A percentile compares a stretch with the other conserved stretches of the same genome.
These are phyloP conservation scores for Orbicella faveolata DNA, from an alignment of 64 coral and sea anemone species.

Conservation along the genomic window DNA sequence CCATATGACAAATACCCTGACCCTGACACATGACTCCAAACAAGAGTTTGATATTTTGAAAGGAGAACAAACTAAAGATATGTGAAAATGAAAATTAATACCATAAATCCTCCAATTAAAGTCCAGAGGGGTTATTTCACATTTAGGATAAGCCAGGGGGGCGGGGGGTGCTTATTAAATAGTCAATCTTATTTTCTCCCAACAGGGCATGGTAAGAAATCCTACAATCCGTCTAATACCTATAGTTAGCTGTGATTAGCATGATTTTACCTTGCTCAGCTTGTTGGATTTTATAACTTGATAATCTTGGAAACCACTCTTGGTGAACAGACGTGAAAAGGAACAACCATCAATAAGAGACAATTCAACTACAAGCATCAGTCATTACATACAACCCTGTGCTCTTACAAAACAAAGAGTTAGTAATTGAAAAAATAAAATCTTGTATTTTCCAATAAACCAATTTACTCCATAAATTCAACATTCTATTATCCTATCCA, in stretches of 20 bases:
- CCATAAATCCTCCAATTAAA: too few relatives aligned
- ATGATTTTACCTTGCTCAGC: slow-evolving; percentile 39
- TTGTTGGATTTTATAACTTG: slow-evolving; percentile 45
- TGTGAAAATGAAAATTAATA: too few relatives aligned
- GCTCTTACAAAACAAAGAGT: neutral
- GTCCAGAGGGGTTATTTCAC: too few relatives aligned
- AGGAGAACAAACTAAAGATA: too few relatives aligned
- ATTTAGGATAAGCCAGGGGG: too few relatives aligned
- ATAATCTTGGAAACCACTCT: slow-evolving; percentile 46
- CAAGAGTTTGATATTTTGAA: neutral
- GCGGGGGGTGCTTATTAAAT: too few relatives aligned
- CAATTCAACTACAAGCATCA: neutral
- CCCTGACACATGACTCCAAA: neutral
- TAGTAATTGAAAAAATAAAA: too few relatives aligned
- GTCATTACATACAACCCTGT: neutral
- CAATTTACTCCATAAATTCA: too few relatives aligned
- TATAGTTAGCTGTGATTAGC: neutral
- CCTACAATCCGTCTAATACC: neutral
- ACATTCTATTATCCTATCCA: too few relatives aligned
- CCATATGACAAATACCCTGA: neutral
- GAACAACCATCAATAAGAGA: slow-evolving; percentile 20
- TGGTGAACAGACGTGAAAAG: slow-evolving; percentile 38
- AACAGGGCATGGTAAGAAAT: too few relatives aligned
- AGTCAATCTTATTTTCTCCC: too few relatives aligned
- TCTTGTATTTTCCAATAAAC: too few relatives aligned